These are phyloP conservation scores for Sesia bembeciformis DNA, from an alignment of 2,888 invertebrate genomes.

Conservation along the genomic window DNA sequence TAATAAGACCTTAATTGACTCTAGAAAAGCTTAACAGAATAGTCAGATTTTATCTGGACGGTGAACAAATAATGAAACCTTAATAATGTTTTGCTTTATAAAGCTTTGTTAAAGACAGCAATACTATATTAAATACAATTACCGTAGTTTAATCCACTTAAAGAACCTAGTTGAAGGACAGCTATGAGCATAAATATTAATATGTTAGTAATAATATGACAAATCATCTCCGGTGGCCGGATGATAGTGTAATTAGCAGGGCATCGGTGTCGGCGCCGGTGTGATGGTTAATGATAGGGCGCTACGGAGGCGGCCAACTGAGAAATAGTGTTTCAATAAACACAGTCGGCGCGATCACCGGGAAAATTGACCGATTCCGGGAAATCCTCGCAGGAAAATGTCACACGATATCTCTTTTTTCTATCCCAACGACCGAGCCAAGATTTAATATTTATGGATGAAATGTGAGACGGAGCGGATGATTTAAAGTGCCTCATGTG, in stretches of 20 bases:
- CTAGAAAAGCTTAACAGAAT: too few species aligned
- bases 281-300: conserved; percentile 37
- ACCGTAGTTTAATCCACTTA: too few species aligned
- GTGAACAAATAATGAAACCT: too few species aligned
- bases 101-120: too few species aligned
- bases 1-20: too few species aligned
- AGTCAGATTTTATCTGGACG: too few species aligned
- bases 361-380: conserved; percentile 71
- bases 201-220: background rate
- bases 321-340: conserved; percentile 70
- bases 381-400: conserved; percentile 62
- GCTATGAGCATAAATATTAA: background rate
- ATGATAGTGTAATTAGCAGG: conserved; percentile 16
- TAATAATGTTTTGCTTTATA: too few species aligned
- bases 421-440: conserved; percentile 55
- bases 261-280: conserved; percentile 7
- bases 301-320: conserved; percentile 47
- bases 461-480: conserved; percentile 70
- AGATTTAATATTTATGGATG: conserved; percentile 73
- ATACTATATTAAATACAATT: too few species aligned
- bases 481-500: conserved; percentile 72
- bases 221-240: background rate
- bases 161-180: too few species aligned
- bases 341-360: conserved; percentile 58
- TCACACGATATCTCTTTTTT: conserved; percentile 62